Conservation (phyloP, 2,113 vertebrate species). For the Todiramphus chloris region DNA sequence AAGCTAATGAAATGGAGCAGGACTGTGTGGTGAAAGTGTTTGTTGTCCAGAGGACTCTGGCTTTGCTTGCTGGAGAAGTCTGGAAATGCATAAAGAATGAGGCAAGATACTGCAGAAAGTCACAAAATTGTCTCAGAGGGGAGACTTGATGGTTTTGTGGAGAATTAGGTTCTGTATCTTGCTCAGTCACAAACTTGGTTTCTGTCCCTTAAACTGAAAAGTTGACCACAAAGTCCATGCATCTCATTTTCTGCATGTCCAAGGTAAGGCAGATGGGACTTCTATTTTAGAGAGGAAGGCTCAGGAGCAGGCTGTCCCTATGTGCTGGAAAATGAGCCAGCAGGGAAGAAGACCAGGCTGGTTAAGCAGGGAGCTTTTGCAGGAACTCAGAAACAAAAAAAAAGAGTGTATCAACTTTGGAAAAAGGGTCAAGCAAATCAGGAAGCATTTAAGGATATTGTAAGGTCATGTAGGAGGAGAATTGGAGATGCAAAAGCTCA, state of each 20-base stretch:
- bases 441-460: too few species aligned
- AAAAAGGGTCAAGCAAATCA: too few species aligned
- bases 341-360: too few species aligned
- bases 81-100: conserved; percentile 38
- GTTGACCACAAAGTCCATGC: not conserved
- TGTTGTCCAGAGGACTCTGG: not conserved
- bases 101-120: not conserved
- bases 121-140: not conserved
- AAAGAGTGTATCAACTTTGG: too few species aligned
- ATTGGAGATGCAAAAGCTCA: too few species aligned
- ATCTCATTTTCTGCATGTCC: not conserved
- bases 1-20: not conserved
- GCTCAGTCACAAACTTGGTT: not conserved
- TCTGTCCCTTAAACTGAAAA: not conserved
- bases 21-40: not conserved
- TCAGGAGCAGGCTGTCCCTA: too few species aligned
- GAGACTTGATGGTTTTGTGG: not conserved
- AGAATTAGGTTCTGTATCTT: not conserved
- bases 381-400: too few species aligned
- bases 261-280: not conserved
- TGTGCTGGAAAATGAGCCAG: too few species aligned
- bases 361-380: too few species aligned
- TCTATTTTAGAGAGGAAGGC: not conserved
- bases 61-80: too few species aligned
- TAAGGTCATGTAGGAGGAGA: too few species aligned